Percentiles rank a stretch among this genome's conserved stretches.
Conservation (phyloP, 2,888 invertebrate species). For the Ennomos erosarius region DNA sequence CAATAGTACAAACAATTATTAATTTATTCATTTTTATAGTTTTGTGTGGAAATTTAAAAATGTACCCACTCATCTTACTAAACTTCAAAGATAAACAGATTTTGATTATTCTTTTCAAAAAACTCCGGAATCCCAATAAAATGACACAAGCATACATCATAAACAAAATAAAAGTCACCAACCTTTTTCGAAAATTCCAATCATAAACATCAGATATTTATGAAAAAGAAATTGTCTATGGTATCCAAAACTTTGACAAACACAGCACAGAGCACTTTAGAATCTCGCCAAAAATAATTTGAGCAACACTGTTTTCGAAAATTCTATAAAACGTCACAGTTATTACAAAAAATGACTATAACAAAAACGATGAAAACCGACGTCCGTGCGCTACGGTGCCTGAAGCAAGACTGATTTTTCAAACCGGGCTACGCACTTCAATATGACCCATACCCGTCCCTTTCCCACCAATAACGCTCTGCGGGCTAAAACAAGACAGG, state of each 20-base stretch:
- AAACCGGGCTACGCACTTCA: slow-evolving; percentile 51
- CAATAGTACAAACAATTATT: no score
- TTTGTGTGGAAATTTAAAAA: no score
- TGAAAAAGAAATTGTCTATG: slow-evolving; percentile 25
- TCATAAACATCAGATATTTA: slow-evolving; percentile 29
- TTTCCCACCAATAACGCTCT: slow-evolving; percentile 38
- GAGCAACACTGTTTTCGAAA: slow-evolving; percentile 3
- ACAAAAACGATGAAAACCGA: slow-evolving; percentile 10
- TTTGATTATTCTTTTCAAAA: no score
- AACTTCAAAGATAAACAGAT: no score
- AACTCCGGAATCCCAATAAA: slow-evolving; percentile 12
- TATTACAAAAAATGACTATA: slow-evolving; percentile 10
- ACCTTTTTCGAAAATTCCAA: slow-evolving; percentile 36
- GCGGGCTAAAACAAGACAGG: slow-evolving; percentile 52
- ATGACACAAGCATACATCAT: slow-evolving; percentile 22
- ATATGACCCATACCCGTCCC: slow-evolving; percentile 62
- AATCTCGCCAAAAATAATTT: slow-evolving; percentile 3
- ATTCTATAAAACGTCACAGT: slow-evolving; percentile 29
- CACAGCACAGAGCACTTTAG: slow-evolving; percentile 17
- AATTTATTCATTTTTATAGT: no score
- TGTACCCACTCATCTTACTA: no score
- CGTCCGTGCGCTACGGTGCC: slow-evolving; percentile 34
- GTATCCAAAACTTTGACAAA: slow-evolving; percentile 14
- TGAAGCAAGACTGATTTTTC: slow-evolving; percentile 57
- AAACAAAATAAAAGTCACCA: slow-evolving; percentile 29